These are phyloP conservation scores for Drosophila nannoptera DNA, from an alignment of 1,140 invertebrate genomes.

Conservation along the genomic window DNA sequence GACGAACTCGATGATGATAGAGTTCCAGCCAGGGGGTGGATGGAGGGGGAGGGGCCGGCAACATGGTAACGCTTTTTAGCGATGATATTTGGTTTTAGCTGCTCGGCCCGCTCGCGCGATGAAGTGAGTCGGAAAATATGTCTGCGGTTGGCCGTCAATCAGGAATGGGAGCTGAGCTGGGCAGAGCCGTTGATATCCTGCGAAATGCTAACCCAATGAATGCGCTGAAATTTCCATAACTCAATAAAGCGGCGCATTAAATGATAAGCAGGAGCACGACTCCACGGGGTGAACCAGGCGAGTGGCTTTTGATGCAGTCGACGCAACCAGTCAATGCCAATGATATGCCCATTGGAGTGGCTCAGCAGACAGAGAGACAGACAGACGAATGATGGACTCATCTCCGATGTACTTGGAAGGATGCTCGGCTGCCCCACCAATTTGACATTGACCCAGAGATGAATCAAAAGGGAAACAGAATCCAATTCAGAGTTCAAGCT, in stretches of 20 bases:
- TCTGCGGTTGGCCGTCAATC: slow-evolving; percentile 34
- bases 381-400: slow-evolving; percentile 16
- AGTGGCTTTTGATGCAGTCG: slow-evolving; percentile 27
- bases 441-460: not conserved
- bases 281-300: slow-evolving; percentile 5
- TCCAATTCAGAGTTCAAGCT: not conserved
- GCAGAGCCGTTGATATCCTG: slow-evolving; percentile 8
- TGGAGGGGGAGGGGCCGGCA: slow-evolving; percentile 7
- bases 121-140: slow-evolving; percentile 78
- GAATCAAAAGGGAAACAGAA: slow-evolving; percentile 14
- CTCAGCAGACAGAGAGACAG: not conserved
- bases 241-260: slow-evolving; percentile 40
- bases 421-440: not conserved
- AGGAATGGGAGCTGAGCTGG: not conserved
- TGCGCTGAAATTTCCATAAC: slow-evolving; percentile 34
- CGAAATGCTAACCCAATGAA: slow-evolving; percentile 19
- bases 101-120: slow-evolving; percentile 30
- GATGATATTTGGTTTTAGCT: slow-evolving; percentile 72
- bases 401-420: slow-evolving; percentile 1
- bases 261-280: slow-evolving; percentile 33
- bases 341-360: slow-evolving; percentile 41
- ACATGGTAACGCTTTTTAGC: slow-evolving; percentile 59
- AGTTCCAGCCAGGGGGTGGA: slow-evolving; percentile 6
- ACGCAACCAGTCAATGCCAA: slow-evolving; percentile 30
- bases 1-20: slow-evolving; percentile 20